Evolutionary conservation across 1,140 invertebrate species (phyloP).

Genomic region (Pinna nobilis): DNA sequence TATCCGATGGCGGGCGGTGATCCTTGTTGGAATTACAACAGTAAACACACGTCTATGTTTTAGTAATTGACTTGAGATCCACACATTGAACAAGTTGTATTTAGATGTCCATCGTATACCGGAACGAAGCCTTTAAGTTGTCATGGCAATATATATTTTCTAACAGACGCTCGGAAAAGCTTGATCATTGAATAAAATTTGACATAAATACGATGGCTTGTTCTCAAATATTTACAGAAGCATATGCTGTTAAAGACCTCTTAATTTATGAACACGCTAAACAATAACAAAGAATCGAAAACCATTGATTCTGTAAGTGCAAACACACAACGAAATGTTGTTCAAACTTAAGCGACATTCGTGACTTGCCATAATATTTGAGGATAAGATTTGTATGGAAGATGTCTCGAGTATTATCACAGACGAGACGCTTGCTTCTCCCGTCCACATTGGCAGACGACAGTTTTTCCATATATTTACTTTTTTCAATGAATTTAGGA

Average conservation of each 20-base stretch:
- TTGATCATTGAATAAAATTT: constrained; percentile 37
- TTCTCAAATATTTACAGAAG: constrained; percentile 49
- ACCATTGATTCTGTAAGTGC: constrained; percentile 41
- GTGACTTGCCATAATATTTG: constrained; percentile 45
- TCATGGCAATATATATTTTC: constrained; percentile 39
- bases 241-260: constrained; percentile 49
- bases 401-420: constrained; percentile 39
- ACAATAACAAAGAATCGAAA: constrained; percentile 41
- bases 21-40: too few relatives aligned
- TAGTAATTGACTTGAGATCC: constrained; percentile 33
- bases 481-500: too few relatives aligned
- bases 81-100: constrained; percentile 29
- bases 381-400: constrained; percentile 40
- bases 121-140: constrained; percentile 44
- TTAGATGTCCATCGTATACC: constrained; percentile 20
- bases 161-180: constrained; percentile 39
- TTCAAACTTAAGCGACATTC: constrained; percentile 32
- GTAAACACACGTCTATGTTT: too few relatives aligned
- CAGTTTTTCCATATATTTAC: too few relatives aligned
- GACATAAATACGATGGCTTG: constrained; percentile 46
- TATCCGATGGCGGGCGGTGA: too few relatives aligned
- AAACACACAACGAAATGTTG: constrained; percentile 28
- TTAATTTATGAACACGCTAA: constrained; percentile 54
- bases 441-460: too few relatives aligned
- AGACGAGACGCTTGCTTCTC: too few relatives aligned